Evolutionary conservation across 2,888 invertebrate genomes (phyloP).

Genomic region (Drosophila anomalata): DNA sequence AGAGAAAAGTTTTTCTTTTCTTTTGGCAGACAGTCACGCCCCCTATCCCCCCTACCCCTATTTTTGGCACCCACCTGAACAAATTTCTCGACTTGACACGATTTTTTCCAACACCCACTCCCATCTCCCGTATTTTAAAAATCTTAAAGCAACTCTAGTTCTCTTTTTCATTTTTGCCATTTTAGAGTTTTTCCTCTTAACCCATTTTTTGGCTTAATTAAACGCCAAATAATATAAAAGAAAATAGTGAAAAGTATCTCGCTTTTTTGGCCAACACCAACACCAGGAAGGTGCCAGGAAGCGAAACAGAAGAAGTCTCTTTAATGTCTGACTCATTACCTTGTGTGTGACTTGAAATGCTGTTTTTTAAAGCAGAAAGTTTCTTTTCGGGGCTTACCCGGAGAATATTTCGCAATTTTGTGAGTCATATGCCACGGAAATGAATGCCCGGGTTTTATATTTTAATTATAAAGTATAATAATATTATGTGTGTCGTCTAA

Average conservation of each 20-base stretch:
- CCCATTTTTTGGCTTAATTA: conserved; percentile 17
- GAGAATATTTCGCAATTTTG: conserved; percentile 21
- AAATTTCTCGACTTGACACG: conserved; percentile 73
- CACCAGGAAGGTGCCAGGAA: not conserved
- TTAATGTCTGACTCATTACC: conserved; percentile 43
- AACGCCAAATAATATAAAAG: conserved; percentile 14
- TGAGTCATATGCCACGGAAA: conserved; percentile 42
- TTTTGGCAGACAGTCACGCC: conserved; percentile 45
- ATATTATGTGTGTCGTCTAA: conserved; percentile 50
- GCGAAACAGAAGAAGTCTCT: conserved; percentile 11
- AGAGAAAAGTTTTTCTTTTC: conserved; percentile 46
- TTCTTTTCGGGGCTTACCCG: conserved; percentile 1
- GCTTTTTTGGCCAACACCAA: not conserved
- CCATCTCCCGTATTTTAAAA: not conserved
- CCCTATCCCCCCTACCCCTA: not conserved
- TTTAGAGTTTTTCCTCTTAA: conserved; percentile 3
- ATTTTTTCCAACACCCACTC: conserved; percentile 54
- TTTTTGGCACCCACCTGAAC: conserved; percentile 41
- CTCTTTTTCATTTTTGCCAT: not conserved
- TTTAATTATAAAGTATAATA: conserved; percentile 46
- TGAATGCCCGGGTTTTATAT: conserved; percentile 24
- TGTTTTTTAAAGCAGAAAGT: conserved; percentile 44
- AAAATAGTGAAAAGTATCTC: not conserved
- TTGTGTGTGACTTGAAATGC: conserved; percentile 11
- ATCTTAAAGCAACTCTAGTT: conserved; percentile 16